Conservation (phyloP, 2,888 invertebrate species). For the Mantis religiosa region DNA sequence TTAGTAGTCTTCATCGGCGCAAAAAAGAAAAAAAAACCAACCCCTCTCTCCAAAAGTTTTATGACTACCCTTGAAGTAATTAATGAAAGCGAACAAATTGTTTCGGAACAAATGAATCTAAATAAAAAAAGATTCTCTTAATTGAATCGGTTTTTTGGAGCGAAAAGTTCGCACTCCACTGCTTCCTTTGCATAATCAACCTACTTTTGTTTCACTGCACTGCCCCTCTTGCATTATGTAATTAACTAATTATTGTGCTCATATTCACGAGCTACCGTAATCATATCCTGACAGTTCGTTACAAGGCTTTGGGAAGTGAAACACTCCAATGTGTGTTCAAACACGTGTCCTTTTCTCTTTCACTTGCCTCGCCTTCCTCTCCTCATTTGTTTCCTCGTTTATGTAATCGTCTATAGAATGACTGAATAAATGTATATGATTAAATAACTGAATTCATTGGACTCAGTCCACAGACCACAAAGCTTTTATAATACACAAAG, state of each 20-base stretch:
- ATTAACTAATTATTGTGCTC: not conserved
- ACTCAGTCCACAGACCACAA: no score
- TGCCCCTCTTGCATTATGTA: not conserved
- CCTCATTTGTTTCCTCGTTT: not conserved
- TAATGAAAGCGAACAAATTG: constrained; percentile 2
- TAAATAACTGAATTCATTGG: no score
- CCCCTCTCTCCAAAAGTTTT: not conserved
- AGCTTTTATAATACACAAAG: no score
- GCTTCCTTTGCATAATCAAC: not conserved
- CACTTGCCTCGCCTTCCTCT: no score
- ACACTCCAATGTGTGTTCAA: not conserved
- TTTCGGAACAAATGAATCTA: not conserved
- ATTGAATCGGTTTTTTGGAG: not conserved
- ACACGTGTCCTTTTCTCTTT: not conserved
- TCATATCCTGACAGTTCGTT: not conserved
- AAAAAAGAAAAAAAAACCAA: not conserved
- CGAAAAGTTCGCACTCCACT: not conserved
- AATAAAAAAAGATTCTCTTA: not conserved
- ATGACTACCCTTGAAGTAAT: constrained; percentile 7
- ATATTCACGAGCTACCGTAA: not conserved
- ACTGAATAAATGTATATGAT: no score
- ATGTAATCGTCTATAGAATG: not conserved
- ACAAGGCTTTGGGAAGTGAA: not conserved
- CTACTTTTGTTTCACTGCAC: not conserved
- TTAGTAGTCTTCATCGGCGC: not conserved